A percentile compares a stretch with the other conserved stretches of the same genome.
phyloP scores from a whole-genome alignment of 2,113 vertebrate genomes.

The Python bivittatus region DNA sequence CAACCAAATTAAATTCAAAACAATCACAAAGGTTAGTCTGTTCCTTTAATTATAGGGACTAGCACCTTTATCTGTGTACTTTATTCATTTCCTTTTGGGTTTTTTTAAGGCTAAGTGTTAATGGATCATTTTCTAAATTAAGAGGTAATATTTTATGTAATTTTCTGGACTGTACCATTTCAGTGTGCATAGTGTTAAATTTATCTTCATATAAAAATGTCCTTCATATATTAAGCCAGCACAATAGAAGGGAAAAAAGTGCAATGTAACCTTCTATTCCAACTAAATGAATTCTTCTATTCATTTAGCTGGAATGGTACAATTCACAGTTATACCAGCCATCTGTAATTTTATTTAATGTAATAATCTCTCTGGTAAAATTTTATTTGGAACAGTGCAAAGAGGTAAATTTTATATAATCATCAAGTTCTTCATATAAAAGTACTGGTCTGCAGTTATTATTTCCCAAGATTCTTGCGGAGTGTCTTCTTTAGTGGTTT shows the following conservation, averaged over 20 bases:
- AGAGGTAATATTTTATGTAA: neutral
- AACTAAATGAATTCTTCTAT: neutral
- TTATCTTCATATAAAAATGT: neutral
- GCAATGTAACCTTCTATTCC: neutral
- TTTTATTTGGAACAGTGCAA: neutral
- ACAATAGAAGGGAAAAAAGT: neutral
- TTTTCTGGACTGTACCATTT: neutral
- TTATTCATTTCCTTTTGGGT: neutral
- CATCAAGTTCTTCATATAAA: neutral
- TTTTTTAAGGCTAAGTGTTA: neutral
- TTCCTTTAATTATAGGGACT: neutral
- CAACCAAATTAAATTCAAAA: constrained; percentile 5
- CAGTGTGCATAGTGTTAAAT: neutral
- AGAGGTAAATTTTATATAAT: neutral
- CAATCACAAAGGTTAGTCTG: neutral
- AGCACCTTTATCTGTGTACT: neutral
- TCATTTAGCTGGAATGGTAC: neutral
- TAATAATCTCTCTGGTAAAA: neutral
- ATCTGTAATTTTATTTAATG: neutral
- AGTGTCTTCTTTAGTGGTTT: neutral
- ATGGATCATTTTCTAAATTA: neutral
- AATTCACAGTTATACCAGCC: neutral
- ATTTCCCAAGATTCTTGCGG: neutral
- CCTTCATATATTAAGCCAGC: neutral
- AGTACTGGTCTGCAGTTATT: neutral